Evolutionary conservation across 2,797 vertebrate species (phyloP).

Genomic region (Steatocranus sp.): DNA sequence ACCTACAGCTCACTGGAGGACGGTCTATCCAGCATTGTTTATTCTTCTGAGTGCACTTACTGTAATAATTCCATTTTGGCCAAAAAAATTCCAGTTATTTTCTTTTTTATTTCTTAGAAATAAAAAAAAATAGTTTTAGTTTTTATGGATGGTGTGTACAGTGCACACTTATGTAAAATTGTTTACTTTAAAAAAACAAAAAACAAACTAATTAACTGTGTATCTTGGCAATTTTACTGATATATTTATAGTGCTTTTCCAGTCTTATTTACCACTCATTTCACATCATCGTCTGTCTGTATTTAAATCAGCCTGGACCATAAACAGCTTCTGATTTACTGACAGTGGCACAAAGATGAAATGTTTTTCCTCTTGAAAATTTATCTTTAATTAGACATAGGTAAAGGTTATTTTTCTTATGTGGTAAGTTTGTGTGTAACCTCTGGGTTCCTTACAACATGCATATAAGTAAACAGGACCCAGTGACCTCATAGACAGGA

Average conservation of each 20-base stretch:
- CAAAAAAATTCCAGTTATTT: background rate
- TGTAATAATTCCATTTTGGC: background rate
- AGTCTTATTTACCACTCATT: background rate
- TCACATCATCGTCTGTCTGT: background rate
- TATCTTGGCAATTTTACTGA: background rate
- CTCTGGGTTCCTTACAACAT: constrained; percentile 58
- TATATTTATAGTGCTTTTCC: background rate
- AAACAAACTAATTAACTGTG: background rate
- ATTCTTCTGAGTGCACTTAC: background rate
- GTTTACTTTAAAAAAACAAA: background rate
- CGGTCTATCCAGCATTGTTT: background rate
- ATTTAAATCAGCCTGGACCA: background rate
- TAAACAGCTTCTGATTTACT: background rate
- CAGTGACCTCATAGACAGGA: constrained; percentile 69
- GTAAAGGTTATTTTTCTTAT: constrained; percentile 33
- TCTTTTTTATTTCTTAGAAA: background rate
- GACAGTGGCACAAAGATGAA: background rate
- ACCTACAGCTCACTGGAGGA: background rate
- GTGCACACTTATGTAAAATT: background rate
- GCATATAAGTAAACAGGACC: constrained; percentile 66
- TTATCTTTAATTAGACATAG: constrained; percentile 34
- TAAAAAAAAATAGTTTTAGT: background rate
- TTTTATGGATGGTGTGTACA: background rate
- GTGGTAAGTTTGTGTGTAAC: constrained; percentile 30
- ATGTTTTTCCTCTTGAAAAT: constrained; percentile 24